These are phyloP conservation scores for Condylostylus longicornis DNA, from an alignment of 1,140 invertebrate species.

Conservation along the genomic window DNA sequence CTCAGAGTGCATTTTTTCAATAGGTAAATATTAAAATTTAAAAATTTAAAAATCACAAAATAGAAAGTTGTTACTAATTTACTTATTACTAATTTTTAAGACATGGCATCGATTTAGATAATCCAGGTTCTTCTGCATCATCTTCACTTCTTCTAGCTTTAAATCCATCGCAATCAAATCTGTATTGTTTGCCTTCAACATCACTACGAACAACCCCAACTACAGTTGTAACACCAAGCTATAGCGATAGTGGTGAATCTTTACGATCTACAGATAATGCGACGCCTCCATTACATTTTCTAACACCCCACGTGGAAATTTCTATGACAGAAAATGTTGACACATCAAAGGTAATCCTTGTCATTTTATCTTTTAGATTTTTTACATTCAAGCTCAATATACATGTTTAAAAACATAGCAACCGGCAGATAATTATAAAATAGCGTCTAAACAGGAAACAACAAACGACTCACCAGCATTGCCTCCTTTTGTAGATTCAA, in stretches of 20 bases:
- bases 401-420: neutral
- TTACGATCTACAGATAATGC: constrained; percentile 64
- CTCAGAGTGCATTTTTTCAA: constrained; percentile 76
- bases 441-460: neutral
- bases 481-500: constrained; percentile 60
- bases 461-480: constrained; percentile 38
- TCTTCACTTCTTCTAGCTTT: constrained; percentile 46
- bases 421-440: neutral
- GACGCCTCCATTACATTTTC: constrained; percentile 75
- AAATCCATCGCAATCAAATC: constrained; percentile 42
- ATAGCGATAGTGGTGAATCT: constrained; percentile 64
- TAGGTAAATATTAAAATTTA: constrained; percentile 26
- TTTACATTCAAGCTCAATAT: constrained; percentile 2
- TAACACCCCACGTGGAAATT: constrained; percentile 78
- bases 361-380: constrained; percentile 7
- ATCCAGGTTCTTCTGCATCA: constrained; percentile 63
- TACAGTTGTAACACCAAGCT: constrained; percentile 27
- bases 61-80: constrained; percentile 8
- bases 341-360: constrained; percentile 26
- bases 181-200: too few relatives aligned
- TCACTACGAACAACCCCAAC: constrained; percentile 30
- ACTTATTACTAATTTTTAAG: constrained; percentile 26
- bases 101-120: constrained; percentile 77
- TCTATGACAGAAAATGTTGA: constrained; percentile 58
- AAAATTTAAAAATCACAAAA: too few relatives aligned